Percentiles rank a stretch among this genome's conserved stretches.
These are phyloP conservation scores for Drosophila punjabiensis DNA, from an alignment of 1,140 invertebrate species.

Conservation along the genomic window DNA sequence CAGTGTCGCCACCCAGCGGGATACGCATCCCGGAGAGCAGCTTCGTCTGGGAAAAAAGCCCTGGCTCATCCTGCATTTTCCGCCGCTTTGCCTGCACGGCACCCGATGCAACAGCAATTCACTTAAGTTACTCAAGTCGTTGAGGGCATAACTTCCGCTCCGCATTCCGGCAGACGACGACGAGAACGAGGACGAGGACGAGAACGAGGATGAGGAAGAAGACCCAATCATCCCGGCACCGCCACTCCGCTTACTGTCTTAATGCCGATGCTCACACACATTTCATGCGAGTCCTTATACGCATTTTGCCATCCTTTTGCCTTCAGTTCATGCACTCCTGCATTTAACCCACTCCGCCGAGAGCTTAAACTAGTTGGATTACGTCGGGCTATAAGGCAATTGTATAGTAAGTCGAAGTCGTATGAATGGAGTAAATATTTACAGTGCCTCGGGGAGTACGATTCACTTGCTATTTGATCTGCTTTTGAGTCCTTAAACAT, in stretches of 20 bases:
- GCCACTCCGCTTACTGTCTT: conserved; percentile 63
- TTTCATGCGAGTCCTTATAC: conserved; percentile 64
- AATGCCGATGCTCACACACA: conserved; percentile 75
- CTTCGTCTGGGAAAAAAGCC: not conserved
- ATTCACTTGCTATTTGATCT: conserved; percentile 21
- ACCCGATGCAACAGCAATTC: conserved; percentile 62
- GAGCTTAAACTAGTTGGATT: conserved; percentile 51
- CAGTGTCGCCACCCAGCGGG: conserved; percentile 37
- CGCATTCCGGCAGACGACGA: conserved; percentile 22
- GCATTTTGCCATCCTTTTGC: conserved; percentile 51
- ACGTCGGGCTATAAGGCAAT: conserved; percentile 16
- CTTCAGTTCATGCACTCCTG: conserved; percentile 51
- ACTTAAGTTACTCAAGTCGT: conserved; percentile 83
- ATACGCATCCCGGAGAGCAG: conserved; percentile 10
- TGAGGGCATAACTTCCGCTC: conserved; percentile 79
- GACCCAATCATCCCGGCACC: conserved; percentile 20
- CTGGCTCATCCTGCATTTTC: conserved; percentile 56
- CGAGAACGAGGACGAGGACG: not conserved
- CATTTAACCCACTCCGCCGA: conserved; percentile 50
- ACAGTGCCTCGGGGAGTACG: conserved; percentile 11
- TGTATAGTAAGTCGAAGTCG: conserved; percentile 24
- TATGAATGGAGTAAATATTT: conserved; percentile 46
- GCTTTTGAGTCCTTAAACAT: not conserved
- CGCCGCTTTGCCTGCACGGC: conserved; percentile 27
- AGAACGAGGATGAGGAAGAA: not conserved